These are phyloP conservation scores for Polypterus bichir DNA, from an alignment of 2,113 vertebrate genomes.

Conservation along the genomic window DNA sequence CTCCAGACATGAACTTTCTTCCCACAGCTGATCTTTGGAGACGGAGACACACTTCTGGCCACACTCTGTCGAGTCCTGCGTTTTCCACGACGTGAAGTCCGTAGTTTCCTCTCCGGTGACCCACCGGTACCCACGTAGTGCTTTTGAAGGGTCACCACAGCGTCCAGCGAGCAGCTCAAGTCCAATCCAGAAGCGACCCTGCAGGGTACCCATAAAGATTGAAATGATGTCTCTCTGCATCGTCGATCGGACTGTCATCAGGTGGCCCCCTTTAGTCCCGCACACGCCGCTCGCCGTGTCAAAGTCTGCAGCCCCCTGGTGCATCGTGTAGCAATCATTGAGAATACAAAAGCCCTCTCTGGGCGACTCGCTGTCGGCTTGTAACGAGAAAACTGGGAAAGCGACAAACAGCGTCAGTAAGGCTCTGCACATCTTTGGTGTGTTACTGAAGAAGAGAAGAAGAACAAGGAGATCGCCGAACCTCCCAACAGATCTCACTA, in stretches of 20 bases:
- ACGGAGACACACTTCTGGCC: conserved; percentile 32
- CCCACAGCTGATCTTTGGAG: conserved; percentile 27
- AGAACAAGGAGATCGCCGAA: too few species aligned
- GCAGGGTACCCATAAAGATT: conserved; percentile 12
- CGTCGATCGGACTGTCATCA: conserved; percentile 33
- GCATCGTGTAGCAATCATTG: conserved; percentile 27
- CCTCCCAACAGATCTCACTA: too few species aligned
- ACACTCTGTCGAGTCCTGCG: conserved; percentile 21
- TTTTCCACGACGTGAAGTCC: conserved; percentile 32
- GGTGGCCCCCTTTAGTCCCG: neutral
- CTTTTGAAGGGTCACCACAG: conserved; percentile 17
- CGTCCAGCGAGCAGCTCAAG: conserved; percentile 12
- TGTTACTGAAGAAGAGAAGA: too few species aligned
- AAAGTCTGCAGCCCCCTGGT: conserved; percentile 15
- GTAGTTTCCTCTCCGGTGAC: conserved; percentile 21
- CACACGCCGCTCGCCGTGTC: conserved; percentile 23
- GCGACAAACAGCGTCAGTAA: too few species aligned
- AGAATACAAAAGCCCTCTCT: conserved; percentile 26
- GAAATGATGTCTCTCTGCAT: conserved; percentile 11
- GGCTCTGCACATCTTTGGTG: too few species aligned
- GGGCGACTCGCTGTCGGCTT: neutral
- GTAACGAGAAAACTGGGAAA: too few species aligned
- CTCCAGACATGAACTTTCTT: conserved; percentile 14
- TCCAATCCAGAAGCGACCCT: conserved; percentile 43
- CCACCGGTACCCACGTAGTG: conserved; percentile 35